Evolutionary conservation across 2,888 invertebrate species (phyloP).

Genomic region (Polylopha cassiicola): DNA sequence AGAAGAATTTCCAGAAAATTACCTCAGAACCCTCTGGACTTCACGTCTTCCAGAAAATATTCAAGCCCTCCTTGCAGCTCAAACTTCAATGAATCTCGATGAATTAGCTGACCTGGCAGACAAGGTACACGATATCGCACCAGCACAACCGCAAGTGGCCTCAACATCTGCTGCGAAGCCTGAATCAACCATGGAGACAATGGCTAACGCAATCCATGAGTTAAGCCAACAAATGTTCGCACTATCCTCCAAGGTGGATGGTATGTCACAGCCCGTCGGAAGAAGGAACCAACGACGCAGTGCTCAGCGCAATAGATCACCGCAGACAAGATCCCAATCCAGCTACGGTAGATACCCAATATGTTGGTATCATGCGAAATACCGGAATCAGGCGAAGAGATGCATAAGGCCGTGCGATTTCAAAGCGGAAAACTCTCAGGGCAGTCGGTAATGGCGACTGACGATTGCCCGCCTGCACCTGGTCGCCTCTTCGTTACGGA

Average conservation of each 20-base stretch:
- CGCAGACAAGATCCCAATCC: constrained; percentile 4
- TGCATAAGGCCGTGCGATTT: constrained; percentile 10
- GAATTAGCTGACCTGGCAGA: background rate
- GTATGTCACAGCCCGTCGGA: background rate
- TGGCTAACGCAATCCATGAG: background rate
- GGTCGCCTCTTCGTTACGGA: constrained; percentile 17
- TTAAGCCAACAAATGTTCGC: background rate
- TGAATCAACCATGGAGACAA: background rate
- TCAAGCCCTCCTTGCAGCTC: constrained; percentile 1
- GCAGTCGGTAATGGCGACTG: constrained; percentile 14
- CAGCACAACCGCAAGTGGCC: background rate
- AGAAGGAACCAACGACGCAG: background rate
- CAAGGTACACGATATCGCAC: background rate
- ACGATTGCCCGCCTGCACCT: constrained; percentile 2
- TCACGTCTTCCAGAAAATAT: constrained; percentile 1
- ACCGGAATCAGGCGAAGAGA: background rate
- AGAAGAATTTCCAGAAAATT: constrained; percentile 20
- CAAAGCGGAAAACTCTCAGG: constrained; percentile 8
- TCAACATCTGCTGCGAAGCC: background rate
- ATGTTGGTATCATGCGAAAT: constrained; percentile 13
- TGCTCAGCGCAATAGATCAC: background rate
- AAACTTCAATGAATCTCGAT: background rate
- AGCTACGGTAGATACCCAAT: constrained; percentile 3
- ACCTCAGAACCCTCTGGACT: constrained; percentile 19
- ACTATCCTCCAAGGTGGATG: background rate